These are phyloP conservation scores for Drosophila maculinotata DNA, from an alignment of 2,888 invertebrate species.

Conservation along the genomic window DNA sequence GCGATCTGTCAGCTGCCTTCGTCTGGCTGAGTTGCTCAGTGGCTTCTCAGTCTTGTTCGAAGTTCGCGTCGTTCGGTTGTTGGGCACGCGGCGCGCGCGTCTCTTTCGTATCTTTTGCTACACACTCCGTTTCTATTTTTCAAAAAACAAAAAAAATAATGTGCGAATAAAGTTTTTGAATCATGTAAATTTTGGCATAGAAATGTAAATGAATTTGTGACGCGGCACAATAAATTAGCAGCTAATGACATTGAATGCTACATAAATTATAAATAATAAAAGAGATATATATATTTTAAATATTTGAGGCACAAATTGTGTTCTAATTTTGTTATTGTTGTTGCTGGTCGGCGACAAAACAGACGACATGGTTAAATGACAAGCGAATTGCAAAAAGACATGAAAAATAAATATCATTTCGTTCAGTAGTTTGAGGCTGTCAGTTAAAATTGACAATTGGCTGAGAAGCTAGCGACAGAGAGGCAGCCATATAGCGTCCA, in stretches of 20 bases:
- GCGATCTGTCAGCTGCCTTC: slow-evolving; percentile 32
- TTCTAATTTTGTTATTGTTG: slow-evolving; percentile 38
- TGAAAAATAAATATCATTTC: slow-evolving; percentile 27
- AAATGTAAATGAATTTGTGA: slow-evolving; percentile 46
- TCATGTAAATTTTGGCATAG: slow-evolving; percentile 54
- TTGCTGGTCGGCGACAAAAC: slow-evolving; percentile 8
- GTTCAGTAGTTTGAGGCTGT: slow-evolving; percentile 27
- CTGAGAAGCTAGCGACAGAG: slow-evolving; percentile 10
- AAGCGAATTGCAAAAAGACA: slow-evolving; percentile 23
- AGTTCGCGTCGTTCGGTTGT: slow-evolving; percentile 78
- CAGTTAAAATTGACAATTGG: slow-evolving; percentile 47
- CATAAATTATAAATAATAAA: slow-evolving; percentile 48
- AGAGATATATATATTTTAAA: slow-evolving; percentile 7
- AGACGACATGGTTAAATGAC: slow-evolving; percentile 6
- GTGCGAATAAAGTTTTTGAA: slow-evolving; percentile 50
- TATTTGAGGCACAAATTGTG: slow-evolving; percentile 26
- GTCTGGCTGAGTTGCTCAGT: slow-evolving; percentile 23
- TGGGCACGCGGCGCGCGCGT: slow-evolving; percentile 68
- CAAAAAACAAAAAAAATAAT: slow-evolving; percentile 16
- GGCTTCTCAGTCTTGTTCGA: slow-evolving; percentile 72
- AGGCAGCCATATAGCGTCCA: slow-evolving; percentile 18
- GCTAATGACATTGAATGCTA: slow-evolving; percentile 55
- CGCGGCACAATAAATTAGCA: slow-evolving; percentile 51
- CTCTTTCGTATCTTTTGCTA: slow-evolving; percentile 18
- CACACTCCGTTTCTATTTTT: slow-evolving; percentile 27